Percentiles rank a stretch among this genome's conserved stretches.
Conservation (phyloP, 2,113 vertebrate species). For the Martes martes region DNA sequence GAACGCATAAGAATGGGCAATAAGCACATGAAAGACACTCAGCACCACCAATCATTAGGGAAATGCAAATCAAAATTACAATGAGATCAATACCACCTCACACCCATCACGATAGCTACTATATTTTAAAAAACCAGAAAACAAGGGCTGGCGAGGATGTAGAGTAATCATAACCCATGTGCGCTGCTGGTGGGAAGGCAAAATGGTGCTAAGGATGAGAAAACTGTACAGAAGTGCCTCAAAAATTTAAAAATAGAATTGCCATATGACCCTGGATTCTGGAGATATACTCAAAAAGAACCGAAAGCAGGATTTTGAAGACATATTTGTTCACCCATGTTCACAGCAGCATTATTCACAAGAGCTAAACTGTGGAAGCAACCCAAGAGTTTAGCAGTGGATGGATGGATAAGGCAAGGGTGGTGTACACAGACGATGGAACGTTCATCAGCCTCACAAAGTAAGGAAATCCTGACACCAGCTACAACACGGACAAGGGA, state of each 20-base stretch:
- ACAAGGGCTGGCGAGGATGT: neutral
- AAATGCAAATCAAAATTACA: neutral
- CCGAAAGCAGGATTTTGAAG: neutral
- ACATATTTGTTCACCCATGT: neutral
- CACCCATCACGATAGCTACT: neutral
- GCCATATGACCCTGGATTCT: neutral
- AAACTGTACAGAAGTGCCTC: neutral
- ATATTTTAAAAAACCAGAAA: neutral
- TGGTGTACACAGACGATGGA: neutral
- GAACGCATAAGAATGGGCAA: neutral
- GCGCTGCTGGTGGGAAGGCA: neutral
- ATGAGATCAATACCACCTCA: neutral
- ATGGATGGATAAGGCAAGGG: neutral
- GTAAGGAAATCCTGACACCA: neutral
- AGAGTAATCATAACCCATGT: neutral
- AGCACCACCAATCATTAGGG: neutral
- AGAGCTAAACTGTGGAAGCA: neutral
- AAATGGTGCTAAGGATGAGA: neutral
- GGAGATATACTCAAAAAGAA: neutral
- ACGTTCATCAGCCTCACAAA: neutral
- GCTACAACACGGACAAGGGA: neutral
- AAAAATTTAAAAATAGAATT: neutral
- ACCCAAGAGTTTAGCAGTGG: accelerated
- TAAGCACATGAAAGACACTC: neutral
- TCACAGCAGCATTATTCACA: neutral